Evolutionary conservation across 2,888 invertebrate genomes (phyloP), one percentile per base, ranked within the genome.

Genomic region (Amiota minor): DNA sequence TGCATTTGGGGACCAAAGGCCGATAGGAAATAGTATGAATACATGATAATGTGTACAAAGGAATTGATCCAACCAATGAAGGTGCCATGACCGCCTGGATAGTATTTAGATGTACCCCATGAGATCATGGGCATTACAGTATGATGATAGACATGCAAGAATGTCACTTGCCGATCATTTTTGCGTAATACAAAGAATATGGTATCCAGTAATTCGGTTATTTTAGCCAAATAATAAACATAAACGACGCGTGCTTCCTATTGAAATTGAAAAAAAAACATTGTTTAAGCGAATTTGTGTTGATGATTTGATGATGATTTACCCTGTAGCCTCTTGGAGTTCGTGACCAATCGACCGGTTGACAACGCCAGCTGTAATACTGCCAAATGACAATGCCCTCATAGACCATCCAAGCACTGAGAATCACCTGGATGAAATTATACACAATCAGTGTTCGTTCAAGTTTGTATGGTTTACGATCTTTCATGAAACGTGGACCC

Each of bases 31-130:
- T 97, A 97, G 89, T 98, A 98, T 1, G 94, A 91, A 89, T 98
- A 98, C 98, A 98, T 98, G 80, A 98, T 92, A 78, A 98, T 95
- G 87, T 98, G 98, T 18, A 98, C 97, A 84, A 97, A 97, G 2
- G 97, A 96, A 91, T 98, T 98, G 80, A 98, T 93, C 76, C 96
- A 81, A 72, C 90, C 90, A 81, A 97, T 96, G 85, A 97, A 94
- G 2, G 97, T 97, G 45, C 97, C 97, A 89, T 98, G 98, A 0
- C 96, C 97, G 70, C 96, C 96, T 73, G 93, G 93, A 86, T 93
- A 95, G 88, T 96, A 98, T 89, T 97, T 97, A 14, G 96, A 95
- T 14, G 95, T 95, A 64, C 96, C 96, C 98, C 98, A 98, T 71
- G 96, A 95, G 83, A 96, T 94, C 92, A 97, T 92, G 1, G 97